These are phyloP conservation scores for Aurelia aurita complex sp. Pacific DNA, from an alignment of 30 jellyfish, hydroid and myxozoan species.

Conservation along the genomic window DNA sequence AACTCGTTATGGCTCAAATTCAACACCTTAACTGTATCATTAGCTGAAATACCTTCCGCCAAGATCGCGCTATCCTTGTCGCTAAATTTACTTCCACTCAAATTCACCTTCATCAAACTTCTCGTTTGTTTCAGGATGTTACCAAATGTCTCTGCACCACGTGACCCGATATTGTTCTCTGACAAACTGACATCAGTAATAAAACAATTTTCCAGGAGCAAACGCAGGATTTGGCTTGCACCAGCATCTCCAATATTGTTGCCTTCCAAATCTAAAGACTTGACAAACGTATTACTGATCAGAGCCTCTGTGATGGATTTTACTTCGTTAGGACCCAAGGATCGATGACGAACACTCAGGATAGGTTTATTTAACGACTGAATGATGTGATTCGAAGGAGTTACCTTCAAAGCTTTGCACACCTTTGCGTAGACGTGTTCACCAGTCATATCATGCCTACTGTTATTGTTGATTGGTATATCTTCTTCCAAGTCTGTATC, in stretches of 20 bases:
- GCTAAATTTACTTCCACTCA: conserved; percentile 40
- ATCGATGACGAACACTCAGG: conserved; percentile 49
- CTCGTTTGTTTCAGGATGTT: conserved; percentile 37
- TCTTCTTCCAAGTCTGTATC: conserved; percentile 70
- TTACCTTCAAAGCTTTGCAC: conserved; percentile 34
- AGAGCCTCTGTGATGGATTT: conserved; percentile 65
- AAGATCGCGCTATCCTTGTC: conserved; percentile 53
- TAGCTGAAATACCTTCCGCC: conserved; percentile 46
- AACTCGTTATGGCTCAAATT: conserved; percentile 71
- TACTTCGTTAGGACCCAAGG: conserved; percentile 61
- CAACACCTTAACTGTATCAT: conserved; percentile 44
- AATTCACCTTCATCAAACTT: conserved; percentile 36
- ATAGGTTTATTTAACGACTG: conserved; percentile 32
- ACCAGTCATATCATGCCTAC: conserved; percentile 47
- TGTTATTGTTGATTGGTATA: background rate
- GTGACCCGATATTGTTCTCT: conserved; percentile 60
- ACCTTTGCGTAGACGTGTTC: conserved; percentile 18
- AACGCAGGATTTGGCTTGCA: conserved; percentile 14
- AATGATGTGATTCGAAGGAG: conserved; percentile 57
- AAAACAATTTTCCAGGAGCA: conserved; percentile 61
- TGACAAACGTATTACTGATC: conserved; percentile 53
- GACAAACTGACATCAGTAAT: conserved; percentile 52
- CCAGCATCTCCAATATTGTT: conserved; percentile 55
- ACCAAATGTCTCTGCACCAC: conserved; percentile 40
- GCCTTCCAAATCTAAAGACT: conserved; percentile 57